Evolutionary conservation across 2,113 vertebrate species (phyloP), one percentile per base, ranked within the genome.

Genomic region (Thomomys bottae): DNA sequence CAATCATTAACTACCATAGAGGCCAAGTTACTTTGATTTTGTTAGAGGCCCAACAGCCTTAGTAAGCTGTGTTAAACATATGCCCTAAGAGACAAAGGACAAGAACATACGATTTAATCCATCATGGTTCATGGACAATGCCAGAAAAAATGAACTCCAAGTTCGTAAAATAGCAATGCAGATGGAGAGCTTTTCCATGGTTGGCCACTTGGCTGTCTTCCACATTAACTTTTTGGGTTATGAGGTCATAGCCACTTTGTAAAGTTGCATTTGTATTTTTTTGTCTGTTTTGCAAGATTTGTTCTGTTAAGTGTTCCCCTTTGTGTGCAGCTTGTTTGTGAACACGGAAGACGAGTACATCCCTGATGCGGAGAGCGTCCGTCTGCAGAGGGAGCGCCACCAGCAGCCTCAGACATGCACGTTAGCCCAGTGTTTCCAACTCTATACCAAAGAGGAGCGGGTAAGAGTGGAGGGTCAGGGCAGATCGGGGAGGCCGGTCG

Each of bases 381-480:
- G 99, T 93, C 97, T 99, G 97, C 99, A 99, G 97, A 97, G 97
- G 96, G 98, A 99, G 94, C 98, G 98, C 18, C 99, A 99, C 93
- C 99, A 99, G 73, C 99, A 99, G 97, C 99, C 99, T 21, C 99
- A 99, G 96, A 98, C 98, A 92, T 99, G 99, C 98, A 99, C 98
- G 91, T 98, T 99, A 59, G 98, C 99, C 88, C 99, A 99, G 97
- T 99, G 99, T 97, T 99, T 99, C 96, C 99, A 99, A 94, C 99
- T 99, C 61, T 99, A 99, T 98, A 99, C 99, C 96, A 99, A 99
- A 98, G 99, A 99, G 98, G 99, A 99, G 81, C 99, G 99, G 99
- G 99, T 99, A 96, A 86, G 95, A 40, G 76, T 5, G 1, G 49
- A 24, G 30, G 2, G 59, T 5, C 6, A 18, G 15, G 14, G 49